Conservation (phyloP, 2,797 vertebrate species). For the Trachops cirrhosus region DNA sequence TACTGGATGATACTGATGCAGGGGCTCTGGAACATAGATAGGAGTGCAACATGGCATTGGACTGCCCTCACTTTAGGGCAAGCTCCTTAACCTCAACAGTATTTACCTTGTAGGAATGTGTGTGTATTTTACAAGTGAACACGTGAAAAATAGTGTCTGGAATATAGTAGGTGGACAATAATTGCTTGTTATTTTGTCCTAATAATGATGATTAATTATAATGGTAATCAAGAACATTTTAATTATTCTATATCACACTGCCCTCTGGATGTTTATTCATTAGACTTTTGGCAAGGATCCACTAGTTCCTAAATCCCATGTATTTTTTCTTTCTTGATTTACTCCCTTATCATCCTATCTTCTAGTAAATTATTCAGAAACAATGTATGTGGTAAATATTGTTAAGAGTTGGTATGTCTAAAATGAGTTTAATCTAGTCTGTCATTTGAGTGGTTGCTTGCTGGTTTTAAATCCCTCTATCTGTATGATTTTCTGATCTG, state of each 20-base stretch:
- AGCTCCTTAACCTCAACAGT: not conserved
- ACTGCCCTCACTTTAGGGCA: not conserved
- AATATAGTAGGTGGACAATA: not conserved
- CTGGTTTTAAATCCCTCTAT: not conserved
- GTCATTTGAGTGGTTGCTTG: not conserved
- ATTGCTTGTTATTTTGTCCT: not conserved
- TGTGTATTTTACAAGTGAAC: not conserved
- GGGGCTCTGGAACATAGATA: not conserved
- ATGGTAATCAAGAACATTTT: not conserved
- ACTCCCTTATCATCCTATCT: not conserved
- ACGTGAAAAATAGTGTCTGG: not conserved
- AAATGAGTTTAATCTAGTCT: slow-evolving; percentile 18
- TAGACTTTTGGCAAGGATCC: not conserved
- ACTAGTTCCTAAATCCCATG: not conserved
- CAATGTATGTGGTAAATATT: not conserved
- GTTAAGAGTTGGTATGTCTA: not conserved
- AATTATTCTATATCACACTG: not conserved
- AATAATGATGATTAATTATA: not conserved
- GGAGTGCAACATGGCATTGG: not conserved
- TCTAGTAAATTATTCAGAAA: not conserved
- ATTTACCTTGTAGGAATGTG: not conserved
- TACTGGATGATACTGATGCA: not conserved
- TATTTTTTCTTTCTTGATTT: not conserved
- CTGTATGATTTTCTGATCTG: not conserved
- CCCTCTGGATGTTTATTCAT: not conserved